Percentiles rank a stretch among this genome's conserved stretches.
These are phyloP conservation scores for Chrysomallon squamiferum DNA, from an alignment of 1,140 invertebrate genomes.

Conservation along the genomic window DNA sequence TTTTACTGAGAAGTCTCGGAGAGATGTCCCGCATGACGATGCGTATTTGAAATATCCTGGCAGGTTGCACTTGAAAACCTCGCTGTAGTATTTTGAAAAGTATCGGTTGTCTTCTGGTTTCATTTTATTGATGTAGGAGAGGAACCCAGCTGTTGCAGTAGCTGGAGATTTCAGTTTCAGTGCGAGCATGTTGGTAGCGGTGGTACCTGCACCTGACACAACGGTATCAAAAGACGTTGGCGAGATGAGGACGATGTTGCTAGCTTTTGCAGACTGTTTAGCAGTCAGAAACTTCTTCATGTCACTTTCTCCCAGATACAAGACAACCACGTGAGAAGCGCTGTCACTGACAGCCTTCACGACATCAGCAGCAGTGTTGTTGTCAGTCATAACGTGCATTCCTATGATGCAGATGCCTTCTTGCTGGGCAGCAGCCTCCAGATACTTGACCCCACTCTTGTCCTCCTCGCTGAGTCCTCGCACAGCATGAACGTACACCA, in stretches of 20 bases:
- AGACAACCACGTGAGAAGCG: constrained; percentile 31
- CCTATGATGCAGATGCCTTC: constrained; percentile 47
- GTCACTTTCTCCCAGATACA: constrained; percentile 26
- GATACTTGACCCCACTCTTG: constrained; percentile 22
- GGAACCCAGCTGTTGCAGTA: neutral
- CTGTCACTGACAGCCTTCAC: constrained; percentile 4
- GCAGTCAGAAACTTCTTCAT: constrained; percentile 23
- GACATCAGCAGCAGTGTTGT: constrained; percentile 17
- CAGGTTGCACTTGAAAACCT: constrained; percentile 46
- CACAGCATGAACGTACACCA: constrained; percentile 43
- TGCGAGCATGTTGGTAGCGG: constrained; percentile 34
- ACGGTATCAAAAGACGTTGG: constrained; percentile 36
- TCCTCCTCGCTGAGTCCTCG: constrained; percentile 39
- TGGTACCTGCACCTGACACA: constrained; percentile 11
- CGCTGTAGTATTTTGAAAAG: constrained; percentile 49
- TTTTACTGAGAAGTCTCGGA: constrained; percentile 27
- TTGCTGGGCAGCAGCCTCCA: constrained; percentile 28
- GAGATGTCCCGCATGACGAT: constrained; percentile 12
- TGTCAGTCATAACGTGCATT: constrained; percentile 23
- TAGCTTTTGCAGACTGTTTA: constrained; percentile 4
- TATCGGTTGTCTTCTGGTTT: constrained; percentile 22
- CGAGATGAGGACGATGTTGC: constrained; percentile 31
- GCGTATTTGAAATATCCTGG: constrained; percentile 40
- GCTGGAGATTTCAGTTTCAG: constrained; percentile 31
- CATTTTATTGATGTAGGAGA: constrained; percentile 19